phyloP scores from a whole-genome alignment of 2,113 vertebrate genomes.

The Tetrax tetrax region DNA sequence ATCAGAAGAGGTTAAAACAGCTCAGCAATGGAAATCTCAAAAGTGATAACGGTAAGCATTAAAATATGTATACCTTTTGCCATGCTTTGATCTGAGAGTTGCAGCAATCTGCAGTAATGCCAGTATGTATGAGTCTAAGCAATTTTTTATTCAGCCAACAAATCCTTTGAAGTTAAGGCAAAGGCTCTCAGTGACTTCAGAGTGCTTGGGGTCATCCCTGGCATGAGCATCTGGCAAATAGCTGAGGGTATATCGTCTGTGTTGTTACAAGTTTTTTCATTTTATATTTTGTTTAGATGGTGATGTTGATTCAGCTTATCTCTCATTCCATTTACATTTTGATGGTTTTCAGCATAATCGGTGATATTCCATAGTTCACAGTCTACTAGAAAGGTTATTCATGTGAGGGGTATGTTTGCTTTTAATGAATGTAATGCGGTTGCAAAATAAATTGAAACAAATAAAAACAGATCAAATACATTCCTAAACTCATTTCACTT shows the following conservation, averaged over 20 bases:
- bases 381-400: not conserved
- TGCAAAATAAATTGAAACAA: not conserved
- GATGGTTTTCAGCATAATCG: not conserved
- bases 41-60: slow-evolving; percentile 70
- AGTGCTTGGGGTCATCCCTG: not conserved
- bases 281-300: not conserved
- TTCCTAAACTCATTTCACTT: not conserved
- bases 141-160: not conserved
- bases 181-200: not conserved
- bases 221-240: not conserved
- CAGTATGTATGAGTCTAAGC: not conserved
- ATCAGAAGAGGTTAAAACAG: slow-evolving; percentile 81
- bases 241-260: not conserved
- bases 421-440: not conserved
- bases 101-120: not conserved
- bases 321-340: slow-evolving; percentile 22
- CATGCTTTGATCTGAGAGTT: not conserved
- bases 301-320: not conserved
- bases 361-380: not conserved
- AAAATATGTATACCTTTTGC: not conserved
- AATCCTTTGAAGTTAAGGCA: not conserved
- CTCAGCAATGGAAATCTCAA: slow-evolving; percentile 72
- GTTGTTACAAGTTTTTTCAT: not conserved
- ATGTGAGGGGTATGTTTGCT: not conserved
- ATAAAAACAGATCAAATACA: not conserved